Evolutionary conservation across 2,113 vertebrate species (phyloP).

Genomic region (western clawed frog (Xenopus tropicalis)): DNA sequence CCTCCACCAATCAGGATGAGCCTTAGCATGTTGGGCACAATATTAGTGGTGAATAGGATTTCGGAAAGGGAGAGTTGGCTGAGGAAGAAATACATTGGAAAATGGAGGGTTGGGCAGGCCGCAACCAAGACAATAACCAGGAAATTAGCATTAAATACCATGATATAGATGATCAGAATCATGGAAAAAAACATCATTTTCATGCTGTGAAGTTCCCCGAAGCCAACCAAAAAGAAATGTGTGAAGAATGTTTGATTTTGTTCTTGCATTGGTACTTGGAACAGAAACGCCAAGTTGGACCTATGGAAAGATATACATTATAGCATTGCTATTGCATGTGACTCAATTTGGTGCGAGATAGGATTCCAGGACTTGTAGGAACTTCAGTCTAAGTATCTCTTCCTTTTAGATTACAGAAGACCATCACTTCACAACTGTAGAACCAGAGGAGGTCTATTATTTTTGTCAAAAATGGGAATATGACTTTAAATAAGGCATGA

Average conservation of each 20-base stretch:
- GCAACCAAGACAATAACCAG: slow-evolving; percentile 18
- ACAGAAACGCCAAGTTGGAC: too few relatives aligned
- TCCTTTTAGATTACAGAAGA: too few relatives aligned
- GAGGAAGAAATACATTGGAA: slow-evolving; percentile 37
- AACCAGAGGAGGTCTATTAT: too few relatives aligned
- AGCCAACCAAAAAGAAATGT: slow-evolving; percentile 24
- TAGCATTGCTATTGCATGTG: too few relatives aligned
- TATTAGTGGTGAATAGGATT: slow-evolving; percentile 24
- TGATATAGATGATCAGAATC: slow-evolving; percentile 8
- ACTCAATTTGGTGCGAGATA: too few relatives aligned
- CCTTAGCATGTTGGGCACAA: slow-evolving; percentile 24
- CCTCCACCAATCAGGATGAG: slow-evolving; percentile 9
- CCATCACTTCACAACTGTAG: too few relatives aligned
- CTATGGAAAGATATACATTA: too few relatives aligned
- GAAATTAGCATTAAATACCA: slow-evolving; percentile 3
- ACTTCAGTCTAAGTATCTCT: too few relatives aligned
- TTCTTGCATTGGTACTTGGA: background rate
- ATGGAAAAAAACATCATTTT: background rate
- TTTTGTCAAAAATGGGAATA: too few relatives aligned
- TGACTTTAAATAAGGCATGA: too few relatives aligned
- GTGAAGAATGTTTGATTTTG: slow-evolving; percentile 6
- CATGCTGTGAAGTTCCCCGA: slow-evolving; percentile 13
- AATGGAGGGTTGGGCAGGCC: slow-evolving; percentile 9
- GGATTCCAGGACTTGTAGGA: too few relatives aligned
- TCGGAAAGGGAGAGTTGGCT: slow-evolving; percentile 22